Percentiles rank a stretch among this genome's conserved stretches.
These are phyloP conservation scores for Nomada ferruginata DNA, from an alignment of 2,888 invertebrate species.

Conservation along the genomic window DNA sequence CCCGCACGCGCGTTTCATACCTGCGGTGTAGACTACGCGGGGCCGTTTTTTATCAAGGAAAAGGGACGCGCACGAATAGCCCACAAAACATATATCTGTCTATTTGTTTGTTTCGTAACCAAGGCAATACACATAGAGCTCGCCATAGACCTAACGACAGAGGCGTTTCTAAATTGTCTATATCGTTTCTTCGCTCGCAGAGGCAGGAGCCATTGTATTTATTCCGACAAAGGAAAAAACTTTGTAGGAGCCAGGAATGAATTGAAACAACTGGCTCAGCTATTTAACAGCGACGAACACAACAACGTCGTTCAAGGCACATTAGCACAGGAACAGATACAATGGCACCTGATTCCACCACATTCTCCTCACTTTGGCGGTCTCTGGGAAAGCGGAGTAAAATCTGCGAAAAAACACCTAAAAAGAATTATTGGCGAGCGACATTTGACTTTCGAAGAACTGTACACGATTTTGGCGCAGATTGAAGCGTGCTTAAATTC, in stretches of 20 bases:
- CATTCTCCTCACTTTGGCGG: no score
- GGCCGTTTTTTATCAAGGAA: neutral
- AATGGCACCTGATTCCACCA: no score
- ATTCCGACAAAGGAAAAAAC: conserved; percentile 8
- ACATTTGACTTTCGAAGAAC: no score
- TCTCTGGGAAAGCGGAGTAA: no score
- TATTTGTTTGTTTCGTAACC: conserved; percentile 5
- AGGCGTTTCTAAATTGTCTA: conserved; percentile 3
- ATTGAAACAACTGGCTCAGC: neutral
- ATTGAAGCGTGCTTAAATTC: conserved; percentile 11
- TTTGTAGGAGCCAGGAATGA: conserved; percentile 16
- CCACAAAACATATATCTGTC: neutral
- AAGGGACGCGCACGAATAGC: neutral
- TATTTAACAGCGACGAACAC: neutral
- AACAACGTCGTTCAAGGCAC: neutral
- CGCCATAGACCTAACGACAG: neutral
- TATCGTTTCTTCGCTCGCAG: neutral
- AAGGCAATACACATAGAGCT: conserved; percentile 11
- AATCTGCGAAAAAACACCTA: no score
- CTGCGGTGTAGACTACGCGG: no score
- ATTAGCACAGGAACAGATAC: neutral
- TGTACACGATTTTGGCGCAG: no score
- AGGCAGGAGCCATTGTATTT: neutral
- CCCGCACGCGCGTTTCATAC: no score
- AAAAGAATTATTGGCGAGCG: no score